Conservation (phyloP, 92 coral and sea anemone species). For the Phymanthus crucifer region DNA sequence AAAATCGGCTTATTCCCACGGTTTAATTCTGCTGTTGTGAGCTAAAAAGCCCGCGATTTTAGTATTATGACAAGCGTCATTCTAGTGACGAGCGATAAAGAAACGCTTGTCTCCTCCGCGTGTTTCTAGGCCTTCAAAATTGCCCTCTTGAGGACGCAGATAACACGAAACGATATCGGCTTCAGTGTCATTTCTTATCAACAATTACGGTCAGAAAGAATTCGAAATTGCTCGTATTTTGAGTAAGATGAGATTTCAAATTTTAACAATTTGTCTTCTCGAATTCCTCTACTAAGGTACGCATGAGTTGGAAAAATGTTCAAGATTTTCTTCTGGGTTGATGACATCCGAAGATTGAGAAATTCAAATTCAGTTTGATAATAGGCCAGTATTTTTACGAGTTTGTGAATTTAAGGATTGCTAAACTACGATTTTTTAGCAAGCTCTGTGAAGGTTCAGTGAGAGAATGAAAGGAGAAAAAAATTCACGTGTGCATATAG, state of each 20-base stretch:
- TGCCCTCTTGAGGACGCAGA: constrained; percentile 7
- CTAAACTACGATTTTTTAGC: not conserved
- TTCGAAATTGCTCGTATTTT: not conserved
- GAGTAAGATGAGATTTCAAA: not conserved
- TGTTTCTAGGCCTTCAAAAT: not conserved
- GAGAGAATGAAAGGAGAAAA: not conserved
- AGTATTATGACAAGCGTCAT: not conserved
- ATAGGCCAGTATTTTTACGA: not conserved
- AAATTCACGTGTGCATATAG: not conserved
- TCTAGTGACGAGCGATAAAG: not conserved
- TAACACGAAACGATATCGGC: not conserved
- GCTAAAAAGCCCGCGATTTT: not conserved
- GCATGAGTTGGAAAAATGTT: not conserved
- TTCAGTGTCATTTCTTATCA: constrained; percentile 3
- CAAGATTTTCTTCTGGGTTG: not conserved
- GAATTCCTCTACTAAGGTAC: not conserved
- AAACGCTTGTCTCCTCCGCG: not conserved
- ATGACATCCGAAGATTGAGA: not conserved
- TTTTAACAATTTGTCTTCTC: not conserved
- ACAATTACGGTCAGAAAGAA: not conserved
- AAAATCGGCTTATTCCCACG: not conserved
- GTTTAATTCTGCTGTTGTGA: not conserved
- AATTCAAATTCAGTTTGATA: not conserved
- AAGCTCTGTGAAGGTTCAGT: no score
- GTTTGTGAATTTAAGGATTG: not conserved